Evolutionary conservation across 2,797 vertebrate species (phyloP), one percentile per base, ranked within the genome.

Genomic region (Propithecus deckenii): DNA sequence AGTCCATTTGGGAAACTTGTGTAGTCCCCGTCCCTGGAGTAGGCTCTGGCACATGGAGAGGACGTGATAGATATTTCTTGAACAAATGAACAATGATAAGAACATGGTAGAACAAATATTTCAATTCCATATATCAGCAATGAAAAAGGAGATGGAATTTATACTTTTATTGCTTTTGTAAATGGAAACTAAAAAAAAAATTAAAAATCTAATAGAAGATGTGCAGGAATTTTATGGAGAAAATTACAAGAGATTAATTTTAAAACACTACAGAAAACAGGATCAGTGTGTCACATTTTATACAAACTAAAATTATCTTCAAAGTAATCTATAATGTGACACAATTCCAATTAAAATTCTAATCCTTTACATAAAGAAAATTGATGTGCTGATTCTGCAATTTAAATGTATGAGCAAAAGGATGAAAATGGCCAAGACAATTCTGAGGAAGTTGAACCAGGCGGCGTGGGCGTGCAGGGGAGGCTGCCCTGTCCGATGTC

Each of bases 401-500:
- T n/a, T n/a, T 75, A 50, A 48, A 13, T 9, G 46, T 38, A 32
- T 71, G 13, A 48, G 2, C 52, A 9, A 55, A 50, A 23, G 30
- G 23, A 41, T 28, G 55, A 55, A 83, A 69, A 25, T 67, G 76
- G 20, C 32, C n/a, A 3, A 74, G 71, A 32, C 11, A 25, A 7
- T 59, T 35, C 2, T 50, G 63, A 86, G 50, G 20, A 23, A 8
- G 50, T n/a, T 17, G 18, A 72, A 13, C 15, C 0, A 48, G 5
- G 7, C 18, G 4, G 20, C 0, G 0, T 17, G 11, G 14, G 15
- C 50, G 9, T 17, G 43, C 23, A 59, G n/a, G 38, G 23, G 18
- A 59, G 23, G 25, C 2, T 2, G 0, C n/a, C 14, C 4, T 8
- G 5, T 41, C 17, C 13, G 52, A 2, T 2, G 4, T 28, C 11